Conservation (phyloP, 1,140 invertebrate genomes). For the Oreohelix idahoensis region DNA sequence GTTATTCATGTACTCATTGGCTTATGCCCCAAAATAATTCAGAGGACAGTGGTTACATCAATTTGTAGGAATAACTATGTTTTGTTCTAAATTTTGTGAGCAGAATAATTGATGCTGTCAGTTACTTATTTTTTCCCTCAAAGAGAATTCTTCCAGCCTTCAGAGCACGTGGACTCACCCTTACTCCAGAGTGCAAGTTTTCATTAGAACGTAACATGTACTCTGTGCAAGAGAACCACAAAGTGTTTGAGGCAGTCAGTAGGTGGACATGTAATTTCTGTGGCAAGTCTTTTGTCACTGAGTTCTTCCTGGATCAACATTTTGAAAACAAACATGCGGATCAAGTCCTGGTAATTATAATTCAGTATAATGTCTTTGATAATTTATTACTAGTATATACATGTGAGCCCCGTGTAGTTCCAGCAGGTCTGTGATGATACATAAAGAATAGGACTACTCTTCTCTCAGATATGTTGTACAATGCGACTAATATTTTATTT, state of each 20-base stretch:
- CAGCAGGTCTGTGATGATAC: too few relatives aligned
- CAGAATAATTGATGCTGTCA: not conserved
- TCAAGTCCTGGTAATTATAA: slow-evolving; percentile 89
- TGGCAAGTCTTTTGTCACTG: slow-evolving; percentile 92
- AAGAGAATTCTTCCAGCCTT: slow-evolving; percentile 90
- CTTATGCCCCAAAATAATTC: too few relatives aligned
- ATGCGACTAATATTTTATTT: too few relatives aligned
- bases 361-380: too few relatives aligned
- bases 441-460: too few relatives aligned
- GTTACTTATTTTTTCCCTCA: slow-evolving; percentile 48
- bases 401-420: too few relatives aligned
- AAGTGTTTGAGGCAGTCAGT: slow-evolving; percentile 76
- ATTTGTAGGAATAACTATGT: too few relatives aligned
- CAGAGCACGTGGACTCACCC: slow-evolving; percentile 84
- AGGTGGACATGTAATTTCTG: slow-evolving; percentile 93
- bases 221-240: slow-evolving; percentile 81
- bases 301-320: slow-evolving; percentile 89
- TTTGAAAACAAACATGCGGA: slow-evolving; percentile 91
- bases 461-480: too few relatives aligned
- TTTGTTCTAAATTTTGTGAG: too few relatives aligned
- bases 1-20: too few relatives aligned
- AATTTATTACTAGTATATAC: too few relatives aligned
- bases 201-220: slow-evolving; percentile 90
- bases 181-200: slow-evolving; percentile 91
- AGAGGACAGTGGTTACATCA: too few relatives aligned